Evolutionary conservation across 1,140 invertebrate species (phyloP).

Genomic region (Aphidius gifuensis): DNA sequence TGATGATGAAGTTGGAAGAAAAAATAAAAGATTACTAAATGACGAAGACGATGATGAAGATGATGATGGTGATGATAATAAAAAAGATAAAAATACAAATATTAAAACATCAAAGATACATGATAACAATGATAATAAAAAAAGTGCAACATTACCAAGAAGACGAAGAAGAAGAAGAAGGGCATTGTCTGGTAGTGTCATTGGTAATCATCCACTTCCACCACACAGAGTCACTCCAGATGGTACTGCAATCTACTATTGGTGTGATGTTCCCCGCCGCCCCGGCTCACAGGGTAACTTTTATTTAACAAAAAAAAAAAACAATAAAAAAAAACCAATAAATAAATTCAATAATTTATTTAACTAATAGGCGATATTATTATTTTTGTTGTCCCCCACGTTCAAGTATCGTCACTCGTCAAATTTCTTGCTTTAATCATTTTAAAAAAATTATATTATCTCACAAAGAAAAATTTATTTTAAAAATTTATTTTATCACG

Average conservation of each 20-base stretch:
- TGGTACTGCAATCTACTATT: slow-evolving; percentile 79
- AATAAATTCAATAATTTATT: slow-evolving; percentile 4
- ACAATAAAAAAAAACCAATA: slow-evolving; percentile 1
- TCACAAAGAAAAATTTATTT: background rate
- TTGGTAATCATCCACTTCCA: slow-evolving; percentile 55
- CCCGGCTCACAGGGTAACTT: slow-evolving; percentile 55
- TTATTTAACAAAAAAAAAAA: slow-evolving; percentile 13
- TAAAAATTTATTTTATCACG: too few species aligned
- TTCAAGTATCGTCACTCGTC: slow-evolving; percentile 18
- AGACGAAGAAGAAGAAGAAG: slow-evolving; percentile 45
- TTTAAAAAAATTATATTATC: background rate
- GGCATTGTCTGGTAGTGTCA: slow-evolving; percentile 43
- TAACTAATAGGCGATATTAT: slow-evolving; percentile 23
- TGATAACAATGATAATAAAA: slow-evolving; percentile 31
- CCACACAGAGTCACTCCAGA: slow-evolving; percentile 74
- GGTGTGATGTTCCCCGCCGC: slow-evolving; percentile 66
- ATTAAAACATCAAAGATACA: slow-evolving; percentile 26
- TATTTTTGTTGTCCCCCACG: slow-evolving; percentile 2
- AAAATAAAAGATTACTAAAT: slow-evolving; percentile 19
- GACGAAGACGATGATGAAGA: slow-evolving; percentile 21
- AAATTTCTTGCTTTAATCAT: background rate
- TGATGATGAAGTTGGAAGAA: slow-evolving; percentile 28
- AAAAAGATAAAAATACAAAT: slow-evolving; percentile 47
- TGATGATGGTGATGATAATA: slow-evolving; percentile 16
- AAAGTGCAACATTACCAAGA: slow-evolving; percentile 50